Conservation (phyloP, 2,113 vertebrate species). For the Tragelaphus imberbis region DNA sequence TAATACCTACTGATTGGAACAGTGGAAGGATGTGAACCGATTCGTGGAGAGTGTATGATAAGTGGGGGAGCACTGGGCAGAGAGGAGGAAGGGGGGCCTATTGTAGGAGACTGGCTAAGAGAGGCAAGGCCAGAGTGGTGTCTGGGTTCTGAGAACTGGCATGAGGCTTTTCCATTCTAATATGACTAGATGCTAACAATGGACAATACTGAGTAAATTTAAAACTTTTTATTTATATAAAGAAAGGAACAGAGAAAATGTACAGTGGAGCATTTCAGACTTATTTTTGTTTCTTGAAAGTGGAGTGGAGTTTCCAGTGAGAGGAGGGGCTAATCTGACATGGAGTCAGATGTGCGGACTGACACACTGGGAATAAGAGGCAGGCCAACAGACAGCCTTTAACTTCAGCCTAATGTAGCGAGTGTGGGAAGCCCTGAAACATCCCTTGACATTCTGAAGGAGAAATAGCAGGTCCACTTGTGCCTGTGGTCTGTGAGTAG, state of each 20-base stretch:
- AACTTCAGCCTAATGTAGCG: not conserved
- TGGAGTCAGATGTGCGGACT: constrained; percentile 65
- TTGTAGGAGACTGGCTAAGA: not conserved
- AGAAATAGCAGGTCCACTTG: constrained; percentile 56
- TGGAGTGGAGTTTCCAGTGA: not conserved
- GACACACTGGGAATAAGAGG: not conserved
- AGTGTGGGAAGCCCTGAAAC: not conserved
- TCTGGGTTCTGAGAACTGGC: not conserved
- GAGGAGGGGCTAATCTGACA: constrained; percentile 58
- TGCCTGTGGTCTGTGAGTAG: constrained; percentile 31
- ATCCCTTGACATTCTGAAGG: constrained; percentile 41
- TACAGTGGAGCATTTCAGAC: not conserved
- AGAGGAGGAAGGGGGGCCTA: not conserved
- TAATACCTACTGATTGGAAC: not conserved
- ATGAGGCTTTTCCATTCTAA: not conserved
- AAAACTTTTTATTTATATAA: not conserved
- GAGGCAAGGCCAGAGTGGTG: not conserved
- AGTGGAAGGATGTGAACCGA: not conserved
- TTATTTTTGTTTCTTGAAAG: not conserved
- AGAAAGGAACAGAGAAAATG: not conserved
- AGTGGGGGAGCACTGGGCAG: not conserved
- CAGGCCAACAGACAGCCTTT: not conserved
- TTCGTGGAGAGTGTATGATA: not conserved
- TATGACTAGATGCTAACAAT: not conserved
- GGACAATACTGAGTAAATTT: not conserved